A percentile compares a stretch with the other conserved stretches of the same genome.
phyloP scores from a whole-genome alignment of 2,113 vertebrate species.

The Myxocyprinus asiaticus region DNA sequence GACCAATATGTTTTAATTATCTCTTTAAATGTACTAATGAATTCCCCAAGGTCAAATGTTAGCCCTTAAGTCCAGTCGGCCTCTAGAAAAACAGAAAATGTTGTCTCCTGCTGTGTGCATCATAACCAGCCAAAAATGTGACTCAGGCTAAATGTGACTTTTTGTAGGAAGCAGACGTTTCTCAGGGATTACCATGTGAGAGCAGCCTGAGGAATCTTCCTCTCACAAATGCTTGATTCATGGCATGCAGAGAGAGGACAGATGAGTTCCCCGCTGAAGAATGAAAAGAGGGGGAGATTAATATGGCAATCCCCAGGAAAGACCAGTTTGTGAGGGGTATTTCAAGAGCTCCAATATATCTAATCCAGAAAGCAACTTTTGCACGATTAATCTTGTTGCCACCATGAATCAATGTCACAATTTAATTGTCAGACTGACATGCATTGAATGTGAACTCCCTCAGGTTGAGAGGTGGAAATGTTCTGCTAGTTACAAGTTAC shows the following conservation, averaged over 20 bases:
- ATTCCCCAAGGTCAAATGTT: constrained; percentile 4
- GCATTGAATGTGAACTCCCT: constrained; percentile 46
- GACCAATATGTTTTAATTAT: neutral
- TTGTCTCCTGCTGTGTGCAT: neutral
- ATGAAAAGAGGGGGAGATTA: constrained; percentile 60
- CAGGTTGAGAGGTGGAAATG: constrained; percentile 34
- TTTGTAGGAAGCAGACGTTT: constrained; percentile 40
- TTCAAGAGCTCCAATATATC: constrained; percentile 69
- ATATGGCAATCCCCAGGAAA: constrained; percentile 61
- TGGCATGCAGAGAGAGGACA: constrained; percentile 32
- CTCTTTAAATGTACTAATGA: constrained; percentile 11
- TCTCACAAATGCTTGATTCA: constrained; percentile 51
- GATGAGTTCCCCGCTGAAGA: constrained; percentile 34
- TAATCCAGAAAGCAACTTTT: constrained; percentile 64
- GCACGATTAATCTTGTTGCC: constrained; percentile 63
- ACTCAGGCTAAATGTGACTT: constrained; percentile 37
- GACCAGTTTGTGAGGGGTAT: constrained; percentile 61
- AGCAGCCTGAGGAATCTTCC: constrained; percentile 38
- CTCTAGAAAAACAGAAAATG: neutral
- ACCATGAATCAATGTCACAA: constrained; percentile 46
- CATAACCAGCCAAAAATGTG: constrained; percentile 31
- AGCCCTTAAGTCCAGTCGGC: neutral
- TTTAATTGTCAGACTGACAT: constrained; percentile 59
- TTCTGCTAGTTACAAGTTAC: constrained; percentile 37
- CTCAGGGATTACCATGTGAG: constrained; percentile 51